Percentiles rank a stretch among this genome's conserved stretches.
Conservation (phyloP, 2,113 vertebrate genomes). For the Mohoua ochrocephala region DNA sequence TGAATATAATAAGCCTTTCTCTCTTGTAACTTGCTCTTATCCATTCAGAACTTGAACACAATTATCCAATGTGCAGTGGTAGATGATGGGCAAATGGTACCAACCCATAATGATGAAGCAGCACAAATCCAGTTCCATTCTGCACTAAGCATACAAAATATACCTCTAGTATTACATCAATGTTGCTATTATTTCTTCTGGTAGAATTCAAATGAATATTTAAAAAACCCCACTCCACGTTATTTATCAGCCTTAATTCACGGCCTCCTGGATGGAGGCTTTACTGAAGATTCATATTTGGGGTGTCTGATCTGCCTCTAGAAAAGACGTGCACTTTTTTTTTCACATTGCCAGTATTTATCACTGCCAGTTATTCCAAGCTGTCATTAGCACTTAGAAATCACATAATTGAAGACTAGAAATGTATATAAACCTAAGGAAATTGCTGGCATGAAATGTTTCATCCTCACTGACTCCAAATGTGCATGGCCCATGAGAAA, state of each 20-base stretch:
- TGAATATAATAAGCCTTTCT: not conserved
- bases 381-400: not conserved
- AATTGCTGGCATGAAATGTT: not conserved
- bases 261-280: not conserved
- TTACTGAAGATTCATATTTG: not conserved
- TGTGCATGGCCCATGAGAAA: not conserved
- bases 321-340: not conserved
- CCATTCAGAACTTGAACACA: not conserved
- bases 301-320: not conserved
- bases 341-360: not conserved
- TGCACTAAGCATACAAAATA: not conserved
- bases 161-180: not conserved
- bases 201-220: not conserved
- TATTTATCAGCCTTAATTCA: not conserved
- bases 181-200: not conserved
- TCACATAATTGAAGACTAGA: not conserved
- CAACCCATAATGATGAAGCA: not conserved
- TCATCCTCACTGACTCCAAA: not conserved
- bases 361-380: not conserved
- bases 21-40: not conserved
- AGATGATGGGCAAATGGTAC: not conserved
- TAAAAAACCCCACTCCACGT: not conserved
- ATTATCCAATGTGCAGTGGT: not conserved
- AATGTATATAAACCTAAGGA: not conserved
- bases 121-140: not conserved